Conservation (phyloP, 2,113 vertebrate genomes). For the Corythornis cristatus region DNA sequence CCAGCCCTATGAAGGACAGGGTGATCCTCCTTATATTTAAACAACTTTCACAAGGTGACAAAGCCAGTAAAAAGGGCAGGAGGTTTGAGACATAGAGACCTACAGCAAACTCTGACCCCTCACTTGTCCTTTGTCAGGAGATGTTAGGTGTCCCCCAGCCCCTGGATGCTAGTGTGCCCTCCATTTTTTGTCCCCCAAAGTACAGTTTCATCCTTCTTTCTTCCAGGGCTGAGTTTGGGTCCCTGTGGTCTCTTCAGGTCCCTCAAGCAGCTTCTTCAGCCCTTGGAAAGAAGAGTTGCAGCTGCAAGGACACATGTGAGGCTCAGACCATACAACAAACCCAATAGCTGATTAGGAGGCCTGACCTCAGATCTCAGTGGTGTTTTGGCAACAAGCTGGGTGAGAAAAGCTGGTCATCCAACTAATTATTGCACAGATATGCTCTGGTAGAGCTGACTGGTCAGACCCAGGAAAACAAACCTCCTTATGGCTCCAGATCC, state of each 20-base stretch:
- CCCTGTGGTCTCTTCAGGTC: background rate
- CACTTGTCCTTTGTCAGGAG: background rate
- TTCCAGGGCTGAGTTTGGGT: background rate
- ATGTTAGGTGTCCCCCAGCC: background rate
- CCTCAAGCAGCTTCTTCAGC: background rate
- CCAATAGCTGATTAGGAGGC: background rate
- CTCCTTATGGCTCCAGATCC: background rate
- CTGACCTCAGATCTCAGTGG: background rate
- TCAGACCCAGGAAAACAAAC: background rate
- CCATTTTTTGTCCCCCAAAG: background rate
- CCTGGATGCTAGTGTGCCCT: background rate
- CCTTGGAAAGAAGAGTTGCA: background rate
- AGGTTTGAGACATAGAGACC: background rate
- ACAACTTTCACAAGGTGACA: background rate
- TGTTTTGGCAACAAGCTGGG: background rate
- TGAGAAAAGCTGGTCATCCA: background rate
- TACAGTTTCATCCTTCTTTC: background rate
- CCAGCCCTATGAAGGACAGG: background rate
- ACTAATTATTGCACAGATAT: background rate
- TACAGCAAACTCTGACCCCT: background rate
- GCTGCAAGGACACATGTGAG: rapidly evolving
- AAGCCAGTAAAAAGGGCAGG: background rate
- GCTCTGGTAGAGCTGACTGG: background rate
- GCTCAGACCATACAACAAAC: background rate
- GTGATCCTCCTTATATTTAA: background rate